A percentile compares a stretch with the other conserved stretches of the same genome.
Evolutionary conservation across 2,888 invertebrate genomes (phyloP).

Genomic region (Drosophila affinis): DNA sequence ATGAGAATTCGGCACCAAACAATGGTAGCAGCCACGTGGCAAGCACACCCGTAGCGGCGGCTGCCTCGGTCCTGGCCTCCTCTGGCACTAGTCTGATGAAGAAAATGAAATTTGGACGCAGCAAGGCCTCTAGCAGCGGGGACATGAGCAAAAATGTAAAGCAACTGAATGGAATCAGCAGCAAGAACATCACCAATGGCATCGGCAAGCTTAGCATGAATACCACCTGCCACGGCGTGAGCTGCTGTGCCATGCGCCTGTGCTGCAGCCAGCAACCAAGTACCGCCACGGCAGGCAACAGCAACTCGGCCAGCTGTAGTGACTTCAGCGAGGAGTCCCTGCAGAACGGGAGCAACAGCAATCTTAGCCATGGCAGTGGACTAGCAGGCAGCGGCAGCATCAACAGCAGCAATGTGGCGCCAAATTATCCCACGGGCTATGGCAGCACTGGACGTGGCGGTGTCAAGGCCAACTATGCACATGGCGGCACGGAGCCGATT

Average conservation of each 20-base stretch:
- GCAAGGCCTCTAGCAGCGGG: constrained; percentile 83
- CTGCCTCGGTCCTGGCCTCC: constrained; percentile 79
- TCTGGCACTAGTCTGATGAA: constrained; percentile 82
- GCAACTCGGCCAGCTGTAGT: constrained; percentile 72
- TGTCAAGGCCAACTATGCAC: constrained; percentile 58
- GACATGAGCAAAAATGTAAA: constrained; percentile 84
- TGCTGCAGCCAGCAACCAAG: constrained; percentile 65
- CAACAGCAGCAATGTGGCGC: background rate
- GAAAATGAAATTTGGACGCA: constrained; percentile 83
- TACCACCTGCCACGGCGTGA: constrained; percentile 85
- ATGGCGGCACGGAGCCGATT: constrained; percentile 82
- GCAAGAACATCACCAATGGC: constrained; percentile 82
- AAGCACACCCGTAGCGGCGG: constrained; percentile 69
- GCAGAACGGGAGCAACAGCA: constrained; percentile 77
- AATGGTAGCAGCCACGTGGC: constrained; percentile 73
- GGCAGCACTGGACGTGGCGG: constrained; percentile 81
- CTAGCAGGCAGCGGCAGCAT: constrained; percentile 11
- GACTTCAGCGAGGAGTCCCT: constrained; percentile 79
- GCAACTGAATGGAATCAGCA: constrained; percentile 81
- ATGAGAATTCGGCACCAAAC: constrained; percentile 63
- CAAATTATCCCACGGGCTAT: constrained; percentile 76
- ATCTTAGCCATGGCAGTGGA: constrained; percentile 54
- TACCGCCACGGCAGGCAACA: constrained; percentile 42
- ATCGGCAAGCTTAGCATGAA: constrained; percentile 82
- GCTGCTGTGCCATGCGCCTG: constrained; percentile 86